Base-by-base conservation (phyloP, 2,888 invertebrate species). In the Limnephilus rhombicus region DNA sequence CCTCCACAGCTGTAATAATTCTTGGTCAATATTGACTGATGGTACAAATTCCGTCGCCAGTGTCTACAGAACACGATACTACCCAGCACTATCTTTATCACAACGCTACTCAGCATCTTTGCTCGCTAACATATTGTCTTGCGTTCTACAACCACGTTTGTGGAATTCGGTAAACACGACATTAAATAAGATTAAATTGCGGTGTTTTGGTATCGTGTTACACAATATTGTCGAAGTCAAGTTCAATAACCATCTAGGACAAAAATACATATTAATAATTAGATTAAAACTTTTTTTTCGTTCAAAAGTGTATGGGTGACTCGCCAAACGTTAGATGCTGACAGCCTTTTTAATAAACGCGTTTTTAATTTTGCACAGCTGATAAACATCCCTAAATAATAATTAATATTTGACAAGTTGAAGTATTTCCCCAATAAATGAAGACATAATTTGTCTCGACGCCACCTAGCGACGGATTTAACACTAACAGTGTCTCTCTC, bases 1-100 rank as follows among this genome's bases (percentile, higher is more conserved):
- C 18, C 53, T 24, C 18, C 18, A 24, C 53, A 68, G 18, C 53
- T 68, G 24, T 68, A 68, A 9, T 83, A 68, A 9, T 83, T 83
- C 83, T 83, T 11, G 34, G 83, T 83, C 83, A 83, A 83, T 83
- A 83, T 83, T 83, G 34, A 34, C 34, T 37, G 34, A 37, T 83
- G 83, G 37, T 82, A 34, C 82, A 82, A 82, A 82, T 29, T 34
- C 31, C 82, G 5, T 18, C 37, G 5, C 24, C 24, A 68, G 24
- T 68, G 68, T 68, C 68, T n/a, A 68, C 68, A 37, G 83, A 83
- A 83, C 37, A 37, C 24, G 37, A 83, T 37, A 37, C 18, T 37
- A 5, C 83, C 13, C 49, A 49, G 49, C 49, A 49, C 49, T 49
- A 49, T 49, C 49, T 49, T 49, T 49, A 45, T 45, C 11, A 45